Base-by-base conservation (phyloP, 1,140 invertebrate genomes). In the Notospermus geniculatus region DNA sequence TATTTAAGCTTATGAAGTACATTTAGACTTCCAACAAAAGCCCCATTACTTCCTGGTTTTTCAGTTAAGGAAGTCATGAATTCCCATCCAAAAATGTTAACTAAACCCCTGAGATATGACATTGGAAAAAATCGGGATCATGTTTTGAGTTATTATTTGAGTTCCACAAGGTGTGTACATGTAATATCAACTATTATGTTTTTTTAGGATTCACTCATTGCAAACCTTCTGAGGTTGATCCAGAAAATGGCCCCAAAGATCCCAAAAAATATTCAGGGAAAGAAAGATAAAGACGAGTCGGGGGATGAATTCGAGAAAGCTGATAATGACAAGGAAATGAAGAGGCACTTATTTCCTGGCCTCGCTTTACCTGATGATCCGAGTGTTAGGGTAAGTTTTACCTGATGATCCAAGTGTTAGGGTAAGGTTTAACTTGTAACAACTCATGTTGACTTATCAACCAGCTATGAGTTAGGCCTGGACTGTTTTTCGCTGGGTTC, bases 221-320 rank as follows among this genome's bases (percentile, higher is more conserved):
- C 90, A 7, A 98, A 95, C 81, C 82, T 98, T 0, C 83, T 97
- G 15, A 85, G 95, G 57, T 90, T 98, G 60, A 97, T 98, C 68
- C 89, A 95, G 68, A 91, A 93, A 67, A 98, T 98, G 95, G 90
- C 89, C 77, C 89, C 91, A 5, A 84, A 84, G 61, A 65, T 62
- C 17, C 74, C 69, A 27, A 50, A 63, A 45, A 60, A 55, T 63
- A 70, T 67, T 32, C 62, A 66, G 19, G 72, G 66, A n/a, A 82
- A 83, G 57, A 79, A 85, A 62, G 74, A 72, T 13, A 69, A 64
- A 41, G 64, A 69, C 27, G 65, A 64, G 23, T 59, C 57, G 50
- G 71, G 69, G 25, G 60, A 67, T 22, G 68, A 67, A 2, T 54
- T 53, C 17, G 50, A 63, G 23, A 66, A 66, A 61, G 63, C 52